Conservation (phyloP, 2,888 invertebrate genomes). For the Dorcus parallelipipedus region DNA sequence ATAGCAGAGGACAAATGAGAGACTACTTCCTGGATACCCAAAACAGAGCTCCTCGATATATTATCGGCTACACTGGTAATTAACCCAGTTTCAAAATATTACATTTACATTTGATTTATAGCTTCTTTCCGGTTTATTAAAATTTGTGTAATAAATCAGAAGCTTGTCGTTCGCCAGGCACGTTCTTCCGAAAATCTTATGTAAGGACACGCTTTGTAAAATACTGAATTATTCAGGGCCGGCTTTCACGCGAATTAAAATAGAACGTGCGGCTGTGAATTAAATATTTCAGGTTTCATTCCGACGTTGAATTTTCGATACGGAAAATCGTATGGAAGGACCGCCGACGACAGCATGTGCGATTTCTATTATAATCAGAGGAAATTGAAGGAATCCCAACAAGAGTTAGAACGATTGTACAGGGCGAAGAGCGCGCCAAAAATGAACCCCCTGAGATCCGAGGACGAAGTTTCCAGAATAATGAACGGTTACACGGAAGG, state of each 20-base stretch:
- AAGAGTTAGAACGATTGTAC: slow-evolving; percentile 49
- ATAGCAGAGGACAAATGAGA: slow-evolving; percentile 39
- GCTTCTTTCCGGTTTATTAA: background rate
- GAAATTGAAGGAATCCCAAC: slow-evolving; percentile 21
- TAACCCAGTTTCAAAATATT: background rate
- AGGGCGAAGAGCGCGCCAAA: slow-evolving; percentile 57
- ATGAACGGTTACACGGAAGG: slow-evolving; percentile 51
- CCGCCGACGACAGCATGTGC: slow-evolving; percentile 60
- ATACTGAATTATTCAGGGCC: too few species aligned
- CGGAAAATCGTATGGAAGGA: slow-evolving; percentile 57
- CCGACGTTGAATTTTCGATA: slow-evolving; percentile 66
- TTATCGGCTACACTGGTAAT: slow-evolving; percentile 67
- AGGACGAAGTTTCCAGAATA: slow-evolving; percentile 55
- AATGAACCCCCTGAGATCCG: slow-evolving; percentile 55
- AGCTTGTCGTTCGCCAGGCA: background rate
- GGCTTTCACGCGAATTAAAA: too few species aligned
- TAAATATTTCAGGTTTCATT: slow-evolving; percentile 50
- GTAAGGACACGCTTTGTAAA: too few species aligned
- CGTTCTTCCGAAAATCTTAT: too few species aligned
- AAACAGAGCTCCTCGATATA: slow-evolving; percentile 54
- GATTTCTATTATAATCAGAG: slow-evolving; percentile 45
- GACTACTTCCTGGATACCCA: slow-evolving; percentile 51
- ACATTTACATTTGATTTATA: background rate
- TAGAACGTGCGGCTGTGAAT: too few species aligned
- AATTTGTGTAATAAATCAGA: background rate